phyloP scores from a whole-genome alignment of 1,140 invertebrate genomes.

The Cephus cinctus region DNA sequence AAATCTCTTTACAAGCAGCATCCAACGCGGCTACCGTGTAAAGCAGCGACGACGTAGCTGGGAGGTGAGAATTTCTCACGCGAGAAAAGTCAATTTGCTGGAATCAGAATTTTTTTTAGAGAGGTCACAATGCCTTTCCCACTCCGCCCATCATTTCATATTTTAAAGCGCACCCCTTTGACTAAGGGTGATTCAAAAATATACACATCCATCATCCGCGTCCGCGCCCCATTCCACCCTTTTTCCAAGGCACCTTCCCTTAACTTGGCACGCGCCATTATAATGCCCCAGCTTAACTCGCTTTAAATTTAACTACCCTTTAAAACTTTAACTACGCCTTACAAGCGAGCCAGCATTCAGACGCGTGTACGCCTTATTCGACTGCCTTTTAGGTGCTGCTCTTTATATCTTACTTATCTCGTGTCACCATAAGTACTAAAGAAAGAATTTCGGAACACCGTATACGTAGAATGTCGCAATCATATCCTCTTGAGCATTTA shows the following conservation, averaged over 20 bases:
- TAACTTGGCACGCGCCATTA: conserved; percentile 43
- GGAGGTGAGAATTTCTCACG: conserved; percentile 20
- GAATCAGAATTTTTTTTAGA: conserved; percentile 24
- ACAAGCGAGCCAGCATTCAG: too few species aligned
- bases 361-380: too few species aligned
- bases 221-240: neutral
- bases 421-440: too few species aligned
- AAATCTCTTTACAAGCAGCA: too few species aligned
- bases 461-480: too few species aligned
- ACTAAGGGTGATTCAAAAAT: conserved; percentile 42
- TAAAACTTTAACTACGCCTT: conserved; percentile 33
- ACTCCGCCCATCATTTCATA: conserved; percentile 16
- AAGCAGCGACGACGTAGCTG: too few species aligned
- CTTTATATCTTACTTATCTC: too few species aligned
- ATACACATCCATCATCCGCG: conserved; percentile 49
- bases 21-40: too few species aligned
- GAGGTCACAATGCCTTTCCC: conserved; percentile 15
- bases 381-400: too few species aligned
- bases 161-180: conserved; percentile 24
- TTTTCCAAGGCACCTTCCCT: conserved; percentile 16
- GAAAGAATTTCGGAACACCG: too few species aligned
- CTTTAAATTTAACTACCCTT: conserved; percentile 50
- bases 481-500: too few species aligned
- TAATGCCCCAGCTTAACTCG: conserved; percentile 37
- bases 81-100: conserved; percentile 6